Evolutionary conservation across 2,888 invertebrate species (phyloP).

Genomic region (Lasioglossum vierecki): DNA sequence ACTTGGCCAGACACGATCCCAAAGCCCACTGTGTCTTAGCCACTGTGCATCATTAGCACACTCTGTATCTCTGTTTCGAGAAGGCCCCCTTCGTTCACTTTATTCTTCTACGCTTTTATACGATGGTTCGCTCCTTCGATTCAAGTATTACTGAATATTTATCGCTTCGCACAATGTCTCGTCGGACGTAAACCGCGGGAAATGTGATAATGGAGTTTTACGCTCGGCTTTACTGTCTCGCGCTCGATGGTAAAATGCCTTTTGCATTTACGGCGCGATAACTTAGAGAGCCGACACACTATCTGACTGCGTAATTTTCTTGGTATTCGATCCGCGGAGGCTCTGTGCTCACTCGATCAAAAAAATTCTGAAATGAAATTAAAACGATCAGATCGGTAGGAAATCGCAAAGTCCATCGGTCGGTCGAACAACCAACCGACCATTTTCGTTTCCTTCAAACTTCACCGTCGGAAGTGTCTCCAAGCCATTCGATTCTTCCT

Average conservation of each 20-base stretch:
- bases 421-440: background rate
- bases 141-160: conserved; percentile 8
- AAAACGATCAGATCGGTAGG: conserved; percentile 8
- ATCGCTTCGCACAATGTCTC: conserved; percentile 47
- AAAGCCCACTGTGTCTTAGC: background rate
- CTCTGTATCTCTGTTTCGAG: background rate
- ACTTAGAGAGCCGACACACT: conserved; percentile 29
- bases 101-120: background rate
- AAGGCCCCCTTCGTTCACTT: background rate
- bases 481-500: background rate
- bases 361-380: background rate
- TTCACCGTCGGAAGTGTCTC: background rate
- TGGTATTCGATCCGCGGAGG: background rate
- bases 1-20: background rate
- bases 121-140: conserved; percentile 1
- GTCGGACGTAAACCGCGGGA: conserved; percentile 45
- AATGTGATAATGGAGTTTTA: conserved; percentile 52
- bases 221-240: conserved; percentile 46
- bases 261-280: conserved; percentile 52
- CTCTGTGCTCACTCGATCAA: background rate
- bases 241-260: conserved; percentile 50
- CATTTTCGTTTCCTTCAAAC: background rate
- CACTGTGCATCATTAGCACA: background rate
- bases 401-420: background rate
- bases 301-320: conserved; percentile 9